These are phyloP conservation scores for Gambelia wislizenii DNA, from an alignment of 2,797 vertebrate species.

Conservation along the genomic window DNA sequence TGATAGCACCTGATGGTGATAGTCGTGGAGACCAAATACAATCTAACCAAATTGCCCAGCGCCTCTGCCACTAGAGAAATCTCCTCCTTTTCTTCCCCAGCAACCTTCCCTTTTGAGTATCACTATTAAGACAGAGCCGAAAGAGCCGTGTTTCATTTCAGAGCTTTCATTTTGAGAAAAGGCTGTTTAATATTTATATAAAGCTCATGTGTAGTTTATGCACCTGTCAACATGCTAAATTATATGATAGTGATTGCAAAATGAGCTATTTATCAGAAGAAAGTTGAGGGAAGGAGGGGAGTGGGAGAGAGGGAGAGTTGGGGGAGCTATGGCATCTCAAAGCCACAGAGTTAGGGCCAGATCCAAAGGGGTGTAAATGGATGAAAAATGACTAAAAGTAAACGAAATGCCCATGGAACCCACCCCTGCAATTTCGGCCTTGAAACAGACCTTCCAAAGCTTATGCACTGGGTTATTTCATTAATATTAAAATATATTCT, in stretches of 20 bases:
- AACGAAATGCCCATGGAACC: neutral
- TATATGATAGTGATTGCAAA: slow-evolving; percentile 75
- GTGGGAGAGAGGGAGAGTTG: neutral
- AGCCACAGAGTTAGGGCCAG: slow-evolving; percentile 19
- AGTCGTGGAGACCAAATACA: slow-evolving; percentile 35
- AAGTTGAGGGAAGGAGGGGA: neutral
- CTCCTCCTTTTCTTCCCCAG: slow-evolving; percentile 53
- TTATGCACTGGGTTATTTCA: neutral
- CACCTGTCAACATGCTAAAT: slow-evolving; percentile 76
- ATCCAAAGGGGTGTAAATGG: neutral
- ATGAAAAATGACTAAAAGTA: neutral
- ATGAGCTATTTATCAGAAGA: slow-evolving; percentile 74
- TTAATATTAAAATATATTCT: too few relatives aligned
- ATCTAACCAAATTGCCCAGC: slow-evolving; percentile 47
- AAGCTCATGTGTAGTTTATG: slow-evolving; percentile 76
- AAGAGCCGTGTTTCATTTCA: slow-evolving; percentile 62
- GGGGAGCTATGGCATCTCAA: slow-evolving; percentile 52
- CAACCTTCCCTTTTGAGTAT: slow-evolving; percentile 54
- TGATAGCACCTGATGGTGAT: slow-evolving; percentile 35
- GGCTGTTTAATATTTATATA: slow-evolving; percentile 78
- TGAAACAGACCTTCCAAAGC: neutral
- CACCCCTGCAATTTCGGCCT: neutral
- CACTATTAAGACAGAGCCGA: slow-evolving; percentile 62
- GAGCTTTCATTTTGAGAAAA: slow-evolving; percentile 74
- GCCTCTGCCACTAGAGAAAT: slow-evolving; percentile 51